Base-by-base conservation (phyloP, 1,140 invertebrate genomes). In the Campoletis sonorensis region DNA sequence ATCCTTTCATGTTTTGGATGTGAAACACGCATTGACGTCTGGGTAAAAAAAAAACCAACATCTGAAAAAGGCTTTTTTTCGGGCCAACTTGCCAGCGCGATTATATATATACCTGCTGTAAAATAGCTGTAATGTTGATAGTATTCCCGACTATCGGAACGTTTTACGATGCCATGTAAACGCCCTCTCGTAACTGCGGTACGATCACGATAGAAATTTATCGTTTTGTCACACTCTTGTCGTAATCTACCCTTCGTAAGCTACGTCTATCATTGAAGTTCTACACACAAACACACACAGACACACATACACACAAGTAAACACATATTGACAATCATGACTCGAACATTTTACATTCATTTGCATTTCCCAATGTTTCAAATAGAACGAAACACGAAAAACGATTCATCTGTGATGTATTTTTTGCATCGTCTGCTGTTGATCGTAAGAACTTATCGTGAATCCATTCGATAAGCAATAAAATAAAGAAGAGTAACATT, bases 141-240 rank as follows among this genome's bases (percentile, higher is more conserved):
- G 21, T 49, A 73, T 73, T 76, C 72, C 18, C 26, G 61, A 23
- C 61, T 27, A 67, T 23, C 4, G 23, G 26, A 8, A 54, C 5
- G 51, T 77, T 77, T 77, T 77, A 77, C 75, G 75, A 64, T 77
- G 54, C 26, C 13, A 10, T 54, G 51, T 77, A 26, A 77, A 58
- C 51, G 27, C 18, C 61, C 27, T 64, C 72, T 76, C 72, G 72
- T 58, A 77, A 77, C 51, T 77, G 75, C 40, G 75, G 26, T 58
- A n/a, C 54, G 51, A 76, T 64, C 30, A 27, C 75, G 54, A 77
- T 64, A 58, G 54, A 77, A 54, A 64, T 77, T 77, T 77, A 77
- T 77, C 75, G 75, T 77, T 77, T 30, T 45, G 75, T 77, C 75
- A 77, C 75, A 64, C 16, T 77, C 51, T 37, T 33, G 75, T 77